These are phyloP conservation scores for Cantharis flavilabris DNA, from an alignment of 2,888 invertebrate genomes.

Conservation along the genomic window DNA sequence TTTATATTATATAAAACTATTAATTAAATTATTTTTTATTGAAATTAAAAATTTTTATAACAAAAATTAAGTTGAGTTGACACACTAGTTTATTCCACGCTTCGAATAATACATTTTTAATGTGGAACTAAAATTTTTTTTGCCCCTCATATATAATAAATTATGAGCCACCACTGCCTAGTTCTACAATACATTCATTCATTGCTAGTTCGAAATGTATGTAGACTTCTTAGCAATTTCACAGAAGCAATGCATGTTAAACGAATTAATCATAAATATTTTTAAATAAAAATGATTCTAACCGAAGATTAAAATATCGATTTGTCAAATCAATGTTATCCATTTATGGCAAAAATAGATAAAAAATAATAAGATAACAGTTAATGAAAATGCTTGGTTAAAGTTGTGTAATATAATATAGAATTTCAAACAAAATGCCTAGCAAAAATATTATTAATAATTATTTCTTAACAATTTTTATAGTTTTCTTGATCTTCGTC, in stretches of 20 bases:
- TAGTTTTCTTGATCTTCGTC: background rate
- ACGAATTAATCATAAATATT: background rate
- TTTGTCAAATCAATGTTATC: background rate
- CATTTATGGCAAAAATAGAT: background rate
- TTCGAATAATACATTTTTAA: too few relatives aligned
- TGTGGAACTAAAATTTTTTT: too few relatives aligned
- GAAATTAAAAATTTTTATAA: too few relatives aligned
- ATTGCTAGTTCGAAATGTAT: too few relatives aligned
- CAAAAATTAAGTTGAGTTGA: too few relatives aligned
- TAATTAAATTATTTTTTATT: background rate
- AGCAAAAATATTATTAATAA: background rate
- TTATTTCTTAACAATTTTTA: background rate
- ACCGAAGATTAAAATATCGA: background rate
- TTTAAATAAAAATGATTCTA: background rate
- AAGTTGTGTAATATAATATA: background rate
- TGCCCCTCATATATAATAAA: too few relatives aligned
- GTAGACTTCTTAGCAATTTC: too few relatives aligned
- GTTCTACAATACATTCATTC: too few relatives aligned
- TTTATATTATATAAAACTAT: background rate
- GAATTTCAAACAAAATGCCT: background rate
- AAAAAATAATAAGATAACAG: background rate
- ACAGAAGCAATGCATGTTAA: too few relatives aligned
- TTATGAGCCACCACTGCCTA: too few relatives aligned
- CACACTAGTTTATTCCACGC: too few relatives aligned
- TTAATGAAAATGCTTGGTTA: background rate